These are phyloP conservation scores for Cichladusa arquata DNA, from an alignment of 2,113 vertebrate species.

Conservation along the genomic window DNA sequence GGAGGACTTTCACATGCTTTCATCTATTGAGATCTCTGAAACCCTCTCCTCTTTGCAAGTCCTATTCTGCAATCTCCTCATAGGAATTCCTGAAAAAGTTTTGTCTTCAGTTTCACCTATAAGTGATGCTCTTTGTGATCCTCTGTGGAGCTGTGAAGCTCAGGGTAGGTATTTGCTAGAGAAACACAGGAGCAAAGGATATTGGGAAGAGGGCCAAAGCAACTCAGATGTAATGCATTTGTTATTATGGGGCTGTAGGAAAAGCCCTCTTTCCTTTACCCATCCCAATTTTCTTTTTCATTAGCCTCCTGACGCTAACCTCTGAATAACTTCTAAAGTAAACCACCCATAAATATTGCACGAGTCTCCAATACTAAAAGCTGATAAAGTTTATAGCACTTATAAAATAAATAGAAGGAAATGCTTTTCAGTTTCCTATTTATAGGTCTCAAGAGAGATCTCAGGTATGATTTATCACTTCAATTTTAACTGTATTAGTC, in stretches of 20 bases:
- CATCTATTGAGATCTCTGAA: background rate
- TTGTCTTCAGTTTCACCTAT: background rate
- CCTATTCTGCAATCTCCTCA: background rate
- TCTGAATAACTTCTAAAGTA: conserved; percentile 76
- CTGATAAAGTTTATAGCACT: conserved; percentile 82
- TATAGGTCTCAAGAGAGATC: conserved; percentile 71
- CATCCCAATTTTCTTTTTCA: conserved; percentile 73
- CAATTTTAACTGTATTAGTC: conserved; percentile 74
- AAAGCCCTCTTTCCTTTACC: conserved; percentile 59
- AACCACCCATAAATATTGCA: conserved; percentile 79
- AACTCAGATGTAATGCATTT: conserved; percentile 48
- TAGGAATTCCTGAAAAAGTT: background rate
- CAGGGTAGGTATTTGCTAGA: conserved; percentile 4
- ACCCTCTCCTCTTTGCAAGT: background rate
- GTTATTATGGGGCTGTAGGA: conserved; percentile 27
- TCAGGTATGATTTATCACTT: conserved; percentile 79
- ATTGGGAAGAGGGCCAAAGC: conserved; percentile 19
- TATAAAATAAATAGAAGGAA: conserved; percentile 83
- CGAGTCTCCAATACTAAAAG: conserved; percentile 77
- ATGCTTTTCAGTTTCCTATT: conserved; percentile 79
- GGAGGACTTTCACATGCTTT: background rate
- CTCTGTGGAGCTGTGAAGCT: background rate
- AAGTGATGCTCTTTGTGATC: conserved; percentile 11
- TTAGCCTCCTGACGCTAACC: conserved; percentile 70
- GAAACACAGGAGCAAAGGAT: conserved; percentile 8